Evolutionary conservation across 2,797 vertebrate species (phyloP).

Genomic region (Scyliorhinus canicula): DNA sequence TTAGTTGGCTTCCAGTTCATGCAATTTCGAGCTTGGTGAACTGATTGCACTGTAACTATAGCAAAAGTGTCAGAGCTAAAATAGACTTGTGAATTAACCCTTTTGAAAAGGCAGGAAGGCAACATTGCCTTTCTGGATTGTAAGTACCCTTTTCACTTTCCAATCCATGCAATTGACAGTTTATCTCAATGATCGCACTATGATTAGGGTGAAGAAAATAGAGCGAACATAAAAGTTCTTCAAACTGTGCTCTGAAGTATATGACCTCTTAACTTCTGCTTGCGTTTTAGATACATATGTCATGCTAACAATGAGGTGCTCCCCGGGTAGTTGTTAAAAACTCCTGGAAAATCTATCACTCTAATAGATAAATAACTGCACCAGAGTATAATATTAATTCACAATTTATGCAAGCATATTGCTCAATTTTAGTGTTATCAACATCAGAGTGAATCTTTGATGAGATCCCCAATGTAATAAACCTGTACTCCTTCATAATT

Average conservation of each 20-base stretch:
- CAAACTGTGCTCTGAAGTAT: neutral
- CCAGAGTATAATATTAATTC: constrained; percentile 10
- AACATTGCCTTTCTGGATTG: constrained; percentile 6
- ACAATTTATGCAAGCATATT: neutral
- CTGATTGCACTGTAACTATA: neutral
- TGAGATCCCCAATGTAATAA: constrained; percentile 19
- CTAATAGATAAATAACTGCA: constrained; percentile 30
- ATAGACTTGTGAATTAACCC: constrained; percentile 15
- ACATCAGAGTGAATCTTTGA: constrained; percentile 13
- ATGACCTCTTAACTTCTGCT: neutral
- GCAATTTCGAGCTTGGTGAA: neutral
- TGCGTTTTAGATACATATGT: neutral
- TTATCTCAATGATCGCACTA: constrained; percentile 1
- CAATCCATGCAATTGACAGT: neutral
- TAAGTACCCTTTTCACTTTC: neutral
- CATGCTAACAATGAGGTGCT: neutral
- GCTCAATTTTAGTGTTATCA: constrained; percentile 2
- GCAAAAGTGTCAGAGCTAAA: neutral
- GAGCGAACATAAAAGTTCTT: too few species aligned
- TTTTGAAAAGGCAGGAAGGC: constrained; percentile 6
- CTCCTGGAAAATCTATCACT: neutral
- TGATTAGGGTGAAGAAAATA: neutral
- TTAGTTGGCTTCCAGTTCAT: neutral
- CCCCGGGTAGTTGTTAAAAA: constrained; percentile 13
- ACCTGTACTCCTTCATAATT: constrained; percentile 16